These are phyloP conservation scores for Trematomus loennbergii DNA, from an alignment of 2,113 vertebrate genomes.

Conservation along the genomic window DNA sequence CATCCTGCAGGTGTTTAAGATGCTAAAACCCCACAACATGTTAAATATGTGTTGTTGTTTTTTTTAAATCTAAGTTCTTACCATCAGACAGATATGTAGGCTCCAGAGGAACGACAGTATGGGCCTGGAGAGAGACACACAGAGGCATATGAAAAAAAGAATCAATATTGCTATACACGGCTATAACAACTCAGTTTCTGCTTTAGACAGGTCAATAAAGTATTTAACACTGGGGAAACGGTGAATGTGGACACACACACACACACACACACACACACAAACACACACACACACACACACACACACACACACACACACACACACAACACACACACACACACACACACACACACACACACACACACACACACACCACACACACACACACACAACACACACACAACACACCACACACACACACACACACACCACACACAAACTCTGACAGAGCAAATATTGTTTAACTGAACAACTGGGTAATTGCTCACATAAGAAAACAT, in stretches of 20 bases:
- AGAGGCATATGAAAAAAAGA: not conserved
- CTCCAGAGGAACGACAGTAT: conserved; percentile 75
- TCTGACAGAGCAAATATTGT: not conserved
- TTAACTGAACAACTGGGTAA: not conserved
- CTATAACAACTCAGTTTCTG: not conserved
- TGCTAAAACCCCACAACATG: not conserved
- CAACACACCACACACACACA: not conserved
- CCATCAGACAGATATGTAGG: conserved; percentile 78
- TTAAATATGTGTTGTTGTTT: not conserved
- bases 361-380: not conserved
- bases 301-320: not conserved
- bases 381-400: too few species aligned
- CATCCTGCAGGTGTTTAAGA: not conserved
- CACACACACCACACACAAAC: not conserved
- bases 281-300: not conserved
- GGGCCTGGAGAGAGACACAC: conserved; percentile 62
- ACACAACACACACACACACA: not conserved
- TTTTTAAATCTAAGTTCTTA: conserved; percentile 52
- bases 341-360: not conserved
- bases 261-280: not conserved
- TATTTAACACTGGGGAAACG: not conserved
- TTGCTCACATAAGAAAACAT: not conserved
- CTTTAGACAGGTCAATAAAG: conserved; percentile 1
- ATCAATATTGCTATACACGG: not conserved
- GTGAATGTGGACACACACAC: not conserved